Evolutionary conservation across 2,113 vertebrate species (phyloP), one percentile per base, ranked within the genome.

Genomic region (Pipra filicauda): DNA sequence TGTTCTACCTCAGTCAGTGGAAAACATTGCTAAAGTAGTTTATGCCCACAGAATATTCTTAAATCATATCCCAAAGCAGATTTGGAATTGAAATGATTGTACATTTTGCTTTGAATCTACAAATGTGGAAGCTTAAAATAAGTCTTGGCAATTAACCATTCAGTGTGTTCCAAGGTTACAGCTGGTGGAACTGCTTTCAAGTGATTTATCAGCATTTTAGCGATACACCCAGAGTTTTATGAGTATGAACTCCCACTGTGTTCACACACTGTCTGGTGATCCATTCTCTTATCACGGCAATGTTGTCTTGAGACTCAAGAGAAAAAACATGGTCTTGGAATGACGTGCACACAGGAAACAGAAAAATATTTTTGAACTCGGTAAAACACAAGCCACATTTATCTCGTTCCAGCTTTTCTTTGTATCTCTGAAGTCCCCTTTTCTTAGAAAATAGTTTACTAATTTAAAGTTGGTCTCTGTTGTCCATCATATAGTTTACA

Each of bases 131-230:
- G 27, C 44, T 88, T 88, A 93, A 48, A 91, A 73, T 89, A 71
- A 64, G 39, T 73, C 86, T 93, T 74, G 46, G 69, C 41, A 52
- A 62, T 70, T 88, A 82, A 54, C 11, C 74, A 28, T 55, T 58
- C 22, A 30, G 66, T 70, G 61, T 81, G 33, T 58, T 58, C 84
- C 76, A 97, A 93, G 81, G n/a, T 70, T 76, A 94, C 39, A 84
- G 74, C 83, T 71, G 87, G 69, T 19, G 10, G 65, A 96, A 80
- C 14, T 3, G 5, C 64, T 93, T 92, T n/a, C 52, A 78, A 83
- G 10, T 35, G 43, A 84, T 95, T 90, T 58, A 85, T 93, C 88
- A 90, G 51, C 75, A 80, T 91, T 46, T 89, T 70, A 85, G 49
- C 12, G 28, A 76, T 35, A 72, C 9, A 16, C 8, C 26, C 73